phyloP scores from a whole-genome alignment of 2,113 vertebrate genomes.

The Notiomystis cincta region DNA sequence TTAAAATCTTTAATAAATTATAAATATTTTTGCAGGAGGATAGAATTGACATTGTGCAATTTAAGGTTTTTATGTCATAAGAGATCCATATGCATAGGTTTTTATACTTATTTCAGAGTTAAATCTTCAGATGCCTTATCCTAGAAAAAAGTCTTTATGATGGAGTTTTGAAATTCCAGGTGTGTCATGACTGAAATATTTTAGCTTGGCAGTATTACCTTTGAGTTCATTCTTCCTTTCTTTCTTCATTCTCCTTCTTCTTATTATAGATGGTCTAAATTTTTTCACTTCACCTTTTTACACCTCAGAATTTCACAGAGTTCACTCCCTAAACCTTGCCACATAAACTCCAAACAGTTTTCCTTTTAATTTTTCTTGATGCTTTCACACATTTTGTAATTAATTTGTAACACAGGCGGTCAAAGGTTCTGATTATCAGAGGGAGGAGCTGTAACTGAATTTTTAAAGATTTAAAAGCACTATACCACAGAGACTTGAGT shows the following conservation, averaged over 20 bases:
- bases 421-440: neutral
- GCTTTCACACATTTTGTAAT: neutral
- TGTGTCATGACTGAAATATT: neutral
- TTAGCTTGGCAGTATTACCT: neutral
- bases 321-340: neutral
- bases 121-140: neutral
- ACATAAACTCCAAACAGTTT: neutral
- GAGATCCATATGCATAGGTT: neutral
- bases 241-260: neutral
- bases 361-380: neutral
- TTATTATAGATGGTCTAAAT: neutral
- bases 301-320: neutral
- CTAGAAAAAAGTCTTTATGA: neutral
- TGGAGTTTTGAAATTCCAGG: neutral
- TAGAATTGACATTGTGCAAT: neutral
- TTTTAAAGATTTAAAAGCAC: neutral
- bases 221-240: neutral
- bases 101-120: neutral
- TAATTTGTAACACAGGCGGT: neutral
- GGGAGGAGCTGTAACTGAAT: neutral
- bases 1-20: neutral
- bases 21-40: neutral
- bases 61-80: neutral
- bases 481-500: neutral
- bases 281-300: neutral